These are phyloP conservation scores for Pithys albifrons DNA, from an alignment of 2,113 vertebrate species.

Conservation along the genomic window DNA sequence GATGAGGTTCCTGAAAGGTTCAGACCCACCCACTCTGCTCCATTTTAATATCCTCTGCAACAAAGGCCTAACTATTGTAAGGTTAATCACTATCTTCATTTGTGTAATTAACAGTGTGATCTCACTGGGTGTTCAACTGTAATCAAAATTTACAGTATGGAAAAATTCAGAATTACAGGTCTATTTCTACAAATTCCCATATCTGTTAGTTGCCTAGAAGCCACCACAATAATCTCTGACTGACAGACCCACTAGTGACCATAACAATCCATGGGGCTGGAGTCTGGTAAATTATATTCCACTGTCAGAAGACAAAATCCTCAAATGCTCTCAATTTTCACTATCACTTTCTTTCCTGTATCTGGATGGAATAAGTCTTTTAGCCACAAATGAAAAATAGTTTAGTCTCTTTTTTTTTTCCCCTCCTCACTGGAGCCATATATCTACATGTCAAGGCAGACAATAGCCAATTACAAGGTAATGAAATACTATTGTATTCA, in stretches of 20 bases:
- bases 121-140: not conserved
- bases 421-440: not conserved
- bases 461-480: not conserved
- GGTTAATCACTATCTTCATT: not conserved
- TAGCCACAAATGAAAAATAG: not conserved
- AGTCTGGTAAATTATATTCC: not conserved
- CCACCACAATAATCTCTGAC: not conserved
- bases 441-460: not conserved
- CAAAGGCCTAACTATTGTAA: not conserved
- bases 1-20: not conserved
- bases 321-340: not conserved
- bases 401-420: not conserved
- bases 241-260: not conserved
- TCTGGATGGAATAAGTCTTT: not conserved
- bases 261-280: not conserved
- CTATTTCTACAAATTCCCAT: not conserved
- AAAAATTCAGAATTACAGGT: not conserved
- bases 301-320: not conserved
- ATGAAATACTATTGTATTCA: not conserved
- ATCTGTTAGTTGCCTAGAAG: not conserved
- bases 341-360: not conserved
- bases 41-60: not conserved
- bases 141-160: not conserved
- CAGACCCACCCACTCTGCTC: not conserved
- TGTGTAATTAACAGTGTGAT: not conserved